These are phyloP conservation scores for Channa maculata DNA, from an alignment of 2,113 vertebrate genomes.

Conservation along the genomic window DNA sequence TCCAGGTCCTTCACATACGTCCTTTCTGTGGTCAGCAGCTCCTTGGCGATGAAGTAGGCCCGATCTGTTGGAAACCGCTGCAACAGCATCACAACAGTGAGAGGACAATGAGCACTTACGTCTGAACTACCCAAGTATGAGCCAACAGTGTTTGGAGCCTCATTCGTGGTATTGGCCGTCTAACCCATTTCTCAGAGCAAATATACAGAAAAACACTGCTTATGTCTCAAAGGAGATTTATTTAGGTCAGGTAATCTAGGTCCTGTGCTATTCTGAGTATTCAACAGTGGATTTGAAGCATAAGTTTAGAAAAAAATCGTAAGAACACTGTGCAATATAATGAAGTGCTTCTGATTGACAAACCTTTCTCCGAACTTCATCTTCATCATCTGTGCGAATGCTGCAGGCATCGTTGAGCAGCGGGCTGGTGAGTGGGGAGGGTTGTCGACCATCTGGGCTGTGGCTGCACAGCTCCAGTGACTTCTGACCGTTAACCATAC, in stretches of 20 bases:
- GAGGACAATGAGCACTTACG: conserved; percentile 2
- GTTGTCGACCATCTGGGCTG: conserved; percentile 90
- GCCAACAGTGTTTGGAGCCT: background rate
- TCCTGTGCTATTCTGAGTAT: conserved; percentile 45
- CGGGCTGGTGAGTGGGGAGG: conserved; percentile 93
- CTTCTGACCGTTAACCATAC: conserved; percentile 86
- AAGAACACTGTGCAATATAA: background rate
- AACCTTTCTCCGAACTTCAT: conserved; percentile 95
- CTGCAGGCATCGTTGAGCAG: conserved; percentile 90
- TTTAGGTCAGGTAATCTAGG: conserved; percentile 54
- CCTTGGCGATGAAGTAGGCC: conserved; percentile 96
- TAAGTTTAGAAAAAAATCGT: background rate
- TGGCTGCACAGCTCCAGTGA: conserved; percentile 87
- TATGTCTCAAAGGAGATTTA: conserved; percentile 23
- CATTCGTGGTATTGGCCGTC: background rate
- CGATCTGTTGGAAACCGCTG: conserved; percentile 94
- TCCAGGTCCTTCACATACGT: conserved; percentile 97
- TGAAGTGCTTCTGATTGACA: conserved; percentile 32
- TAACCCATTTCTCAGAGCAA: conserved; percentile 24
- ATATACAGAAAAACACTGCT: conserved; percentile 22
- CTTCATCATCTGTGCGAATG: conserved; percentile 92
- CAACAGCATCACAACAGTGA: conserved; percentile 37
- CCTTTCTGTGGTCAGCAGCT: conserved; percentile 92
- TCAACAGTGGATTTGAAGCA: conserved; percentile 13
- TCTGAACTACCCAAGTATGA: background rate